Percentiles rank a stretch among this genome's conserved stretches.
Evolutionary conservation across 1,140 invertebrate species (phyloP).

Genomic region (Papilio xuthus): DNA sequence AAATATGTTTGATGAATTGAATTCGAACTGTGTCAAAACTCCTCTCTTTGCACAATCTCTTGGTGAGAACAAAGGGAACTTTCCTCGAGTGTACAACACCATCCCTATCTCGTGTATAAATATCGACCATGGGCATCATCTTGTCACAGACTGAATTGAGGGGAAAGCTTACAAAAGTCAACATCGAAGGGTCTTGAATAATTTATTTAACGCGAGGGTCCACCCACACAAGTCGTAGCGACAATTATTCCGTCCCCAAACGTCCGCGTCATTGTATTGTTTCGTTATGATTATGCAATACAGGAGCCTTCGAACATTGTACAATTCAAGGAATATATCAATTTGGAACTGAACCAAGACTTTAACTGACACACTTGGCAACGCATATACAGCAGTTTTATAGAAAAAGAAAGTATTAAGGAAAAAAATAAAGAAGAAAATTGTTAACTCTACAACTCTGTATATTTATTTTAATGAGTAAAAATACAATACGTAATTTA

Average conservation of each 20-base stretch:
- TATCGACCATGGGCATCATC: background rate
- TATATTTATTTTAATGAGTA: too few species aligned
- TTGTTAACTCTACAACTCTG: background rate
- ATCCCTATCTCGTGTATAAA: constrained; percentile 3
- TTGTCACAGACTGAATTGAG: background rate
- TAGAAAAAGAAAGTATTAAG: background rate
- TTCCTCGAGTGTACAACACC: background rate
- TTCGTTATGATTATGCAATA: constrained; percentile 44
- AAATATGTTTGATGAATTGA: too few species aligned
- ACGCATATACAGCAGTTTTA: background rate
- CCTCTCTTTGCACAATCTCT: background rate
- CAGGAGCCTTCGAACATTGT: constrained; percentile 39
- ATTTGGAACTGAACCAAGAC: constrained; percentile 49
- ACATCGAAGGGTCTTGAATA: constrained; percentile 52
- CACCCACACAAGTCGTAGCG: constrained; percentile 40
- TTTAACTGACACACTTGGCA: constrained; percentile 29
- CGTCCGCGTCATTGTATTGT: constrained; percentile 44
- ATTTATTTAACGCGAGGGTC: constrained; percentile 52
- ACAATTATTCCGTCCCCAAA: constrained; percentile 41
- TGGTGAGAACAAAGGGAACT: background rate
- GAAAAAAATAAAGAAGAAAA: background rate
- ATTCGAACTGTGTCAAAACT: too few species aligned
- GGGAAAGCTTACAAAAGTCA: constrained; percentile 42
- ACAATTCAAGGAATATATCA: constrained; percentile 46
- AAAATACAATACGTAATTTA: too few species aligned